phyloP scores from a whole-genome alignment of 2,797 vertebrate genomes.

The Picus viridis region DNA sequence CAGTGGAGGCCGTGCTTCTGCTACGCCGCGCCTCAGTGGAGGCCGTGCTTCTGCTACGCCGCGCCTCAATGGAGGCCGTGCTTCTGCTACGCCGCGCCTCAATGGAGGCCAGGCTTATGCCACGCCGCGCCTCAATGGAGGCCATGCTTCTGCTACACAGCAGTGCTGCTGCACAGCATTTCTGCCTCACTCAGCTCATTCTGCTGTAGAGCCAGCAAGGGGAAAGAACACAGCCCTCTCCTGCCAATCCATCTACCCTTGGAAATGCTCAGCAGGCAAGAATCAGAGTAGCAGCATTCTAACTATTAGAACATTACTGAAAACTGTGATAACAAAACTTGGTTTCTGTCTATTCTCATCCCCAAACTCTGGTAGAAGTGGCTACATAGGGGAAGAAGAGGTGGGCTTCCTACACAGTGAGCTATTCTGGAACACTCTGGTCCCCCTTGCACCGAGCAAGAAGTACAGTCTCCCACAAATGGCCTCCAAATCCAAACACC shows the following conservation, averaged over 20 bases:
- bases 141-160: background rate
- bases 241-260: background rate
- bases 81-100: background rate
- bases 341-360: background rate
- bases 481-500: background rate
- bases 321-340: background rate
- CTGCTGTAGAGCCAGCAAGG: background rate
- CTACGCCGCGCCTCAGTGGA: background rate
- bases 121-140: background rate
- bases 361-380: accelerated
- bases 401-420: accelerated
- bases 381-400: background rate
- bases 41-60: background rate
- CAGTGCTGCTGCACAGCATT: background rate
- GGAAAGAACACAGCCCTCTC: accelerated
- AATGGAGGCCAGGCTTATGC: background rate
- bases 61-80: background rate
- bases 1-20: background rate
- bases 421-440: background rate
- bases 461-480: background rate
- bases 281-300: background rate
- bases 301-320: background rate
- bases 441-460: background rate
- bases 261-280: background rate
- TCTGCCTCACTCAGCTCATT: background rate